These are phyloP conservation scores for Brachionichthys hirsutus DNA, from an alignment of 2,113 vertebrate species.

Conservation along the genomic window DNA sequence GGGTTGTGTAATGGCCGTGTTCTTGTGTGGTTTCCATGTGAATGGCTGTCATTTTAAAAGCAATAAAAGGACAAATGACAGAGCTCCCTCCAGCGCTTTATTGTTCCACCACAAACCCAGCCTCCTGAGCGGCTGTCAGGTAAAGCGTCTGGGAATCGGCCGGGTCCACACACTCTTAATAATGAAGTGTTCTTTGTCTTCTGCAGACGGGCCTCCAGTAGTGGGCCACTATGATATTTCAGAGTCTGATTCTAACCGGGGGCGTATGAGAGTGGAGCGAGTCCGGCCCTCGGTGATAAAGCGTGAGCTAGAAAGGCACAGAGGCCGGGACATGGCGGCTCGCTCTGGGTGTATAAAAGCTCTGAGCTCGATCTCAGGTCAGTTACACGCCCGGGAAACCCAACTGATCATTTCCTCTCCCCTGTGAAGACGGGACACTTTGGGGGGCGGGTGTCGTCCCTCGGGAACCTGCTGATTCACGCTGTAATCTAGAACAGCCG, in stretches of 20 bases:
- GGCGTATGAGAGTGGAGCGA: conserved; percentile 91
- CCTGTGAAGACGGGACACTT: conserved; percentile 52
- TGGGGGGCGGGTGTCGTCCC: conserved; percentile 40
- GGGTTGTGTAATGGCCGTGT: conserved; percentile 68
- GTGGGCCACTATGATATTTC: conserved; percentile 94
- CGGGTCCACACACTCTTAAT: conserved; percentile 47
- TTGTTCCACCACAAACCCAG: conserved; percentile 23
- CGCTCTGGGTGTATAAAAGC: conserved; percentile 85
- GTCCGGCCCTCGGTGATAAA: conserved; percentile 88
- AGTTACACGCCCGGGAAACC: conserved; percentile 73
- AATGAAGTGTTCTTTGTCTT: conserved; percentile 79
- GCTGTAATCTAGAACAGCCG: too few relatives aligned
- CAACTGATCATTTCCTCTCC: conserved; percentile 47
- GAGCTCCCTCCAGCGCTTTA: conserved; percentile 15
- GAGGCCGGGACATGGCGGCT: conserved; percentile 81
- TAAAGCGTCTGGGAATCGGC: conserved; percentile 8
- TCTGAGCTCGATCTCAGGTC: conserved; percentile 85
- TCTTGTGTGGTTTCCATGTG: conserved; percentile 70
- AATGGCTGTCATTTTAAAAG: conserved; percentile 75
- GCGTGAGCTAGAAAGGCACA: conserved; percentile 88
- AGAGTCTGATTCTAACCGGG: conserved; percentile 93
- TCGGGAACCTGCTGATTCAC: conserved; percentile 12
- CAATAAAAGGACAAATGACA: conserved; percentile 68
- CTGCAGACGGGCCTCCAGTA: conserved; percentile 91
- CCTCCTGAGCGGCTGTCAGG: not conserved